Evolutionary conservation across 1,140 invertebrate species (phyloP).

Genomic region (Drosophila quadrilineata): DNA sequence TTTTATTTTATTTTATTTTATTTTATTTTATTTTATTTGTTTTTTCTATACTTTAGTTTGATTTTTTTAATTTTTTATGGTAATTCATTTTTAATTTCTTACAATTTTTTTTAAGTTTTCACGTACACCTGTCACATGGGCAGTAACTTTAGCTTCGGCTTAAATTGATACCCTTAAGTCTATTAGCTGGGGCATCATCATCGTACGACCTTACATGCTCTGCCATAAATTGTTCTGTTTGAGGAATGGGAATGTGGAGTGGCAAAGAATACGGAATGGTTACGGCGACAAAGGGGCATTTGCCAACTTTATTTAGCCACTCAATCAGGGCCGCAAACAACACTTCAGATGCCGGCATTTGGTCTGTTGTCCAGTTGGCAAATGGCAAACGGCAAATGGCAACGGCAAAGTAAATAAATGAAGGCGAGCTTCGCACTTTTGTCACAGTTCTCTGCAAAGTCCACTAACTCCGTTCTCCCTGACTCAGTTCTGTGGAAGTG

Average conservation of each 20-base stretch:
- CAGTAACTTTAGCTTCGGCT: constrained; percentile 16
- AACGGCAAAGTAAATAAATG: constrained; percentile 68
- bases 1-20: not conserved
- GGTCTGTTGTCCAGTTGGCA: constrained; percentile 56
- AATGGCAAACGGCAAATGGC: constrained; percentile 24
- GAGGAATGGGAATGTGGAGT: not conserved
- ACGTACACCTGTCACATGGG: constrained; percentile 15
- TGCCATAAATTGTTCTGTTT: constrained; percentile 34
- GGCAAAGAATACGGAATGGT: not conserved
- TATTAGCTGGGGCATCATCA: constrained; percentile 28
- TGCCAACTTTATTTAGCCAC: constrained; percentile 64
- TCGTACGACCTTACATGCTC: constrained; percentile 8
- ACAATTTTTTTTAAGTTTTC: constrained; percentile 12
- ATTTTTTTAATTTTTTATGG: not conserved
- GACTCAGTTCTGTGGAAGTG: too few relatives aligned
- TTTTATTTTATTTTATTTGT: not conserved
- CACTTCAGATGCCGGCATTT: constrained; percentile 54
- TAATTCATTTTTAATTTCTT: constrained; percentile 16
- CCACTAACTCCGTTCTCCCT: not conserved
- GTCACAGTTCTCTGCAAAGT: constrained; percentile 20
- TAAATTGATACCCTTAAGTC: constrained; percentile 47
- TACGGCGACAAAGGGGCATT: constrained; percentile 21
- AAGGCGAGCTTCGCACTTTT: constrained; percentile 62
- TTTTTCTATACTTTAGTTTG: not conserved
- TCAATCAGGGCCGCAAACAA: constrained; percentile 69